Evolutionary conservation across 2,113 vertebrate genomes (phyloP).

Genomic region (Probosciger aterrimus): DNA sequence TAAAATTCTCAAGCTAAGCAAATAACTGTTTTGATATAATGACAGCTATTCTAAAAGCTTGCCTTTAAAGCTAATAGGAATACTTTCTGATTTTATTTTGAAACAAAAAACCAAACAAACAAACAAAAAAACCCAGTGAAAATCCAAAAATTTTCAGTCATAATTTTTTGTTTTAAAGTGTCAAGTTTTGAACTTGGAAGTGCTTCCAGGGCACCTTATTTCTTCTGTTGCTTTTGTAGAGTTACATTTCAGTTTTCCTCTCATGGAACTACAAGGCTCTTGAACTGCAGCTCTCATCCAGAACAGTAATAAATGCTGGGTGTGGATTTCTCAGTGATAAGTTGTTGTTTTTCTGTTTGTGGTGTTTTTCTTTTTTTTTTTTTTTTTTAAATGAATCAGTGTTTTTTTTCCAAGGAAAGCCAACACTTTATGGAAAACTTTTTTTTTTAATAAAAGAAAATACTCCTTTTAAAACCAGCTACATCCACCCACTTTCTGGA

Average conservation of each 20-base stretch:
- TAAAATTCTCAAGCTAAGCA: neutral
- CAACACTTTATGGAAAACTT: neutral
- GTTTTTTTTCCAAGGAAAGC: constrained; percentile 5
- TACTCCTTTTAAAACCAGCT: neutral
- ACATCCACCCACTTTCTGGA: neutral
- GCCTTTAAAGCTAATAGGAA: neutral
- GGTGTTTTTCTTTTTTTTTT: no score
- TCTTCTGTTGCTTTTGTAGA: neutral
- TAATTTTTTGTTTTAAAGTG: neutral
- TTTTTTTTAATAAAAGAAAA: neutral
- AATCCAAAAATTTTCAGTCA: neutral
- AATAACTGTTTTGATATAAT: neutral
- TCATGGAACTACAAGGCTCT: neutral
- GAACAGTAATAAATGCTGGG: neutral
- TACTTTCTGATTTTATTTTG: neutral
- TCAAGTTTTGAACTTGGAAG: neutral
- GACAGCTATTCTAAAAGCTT: neutral
- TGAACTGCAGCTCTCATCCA: neutral
- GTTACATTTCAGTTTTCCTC: neutral
- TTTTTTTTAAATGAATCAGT: neutral
- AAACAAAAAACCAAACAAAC: neutral
- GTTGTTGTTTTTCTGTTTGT: neutral
- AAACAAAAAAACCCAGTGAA: neutral
- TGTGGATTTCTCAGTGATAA: neutral
- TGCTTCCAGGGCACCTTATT: neutral